These are phyloP conservation scores for Ficedula albicollis DNA, from an alignment of 2,797 vertebrate genomes.

Conservation along the genomic window DNA sequence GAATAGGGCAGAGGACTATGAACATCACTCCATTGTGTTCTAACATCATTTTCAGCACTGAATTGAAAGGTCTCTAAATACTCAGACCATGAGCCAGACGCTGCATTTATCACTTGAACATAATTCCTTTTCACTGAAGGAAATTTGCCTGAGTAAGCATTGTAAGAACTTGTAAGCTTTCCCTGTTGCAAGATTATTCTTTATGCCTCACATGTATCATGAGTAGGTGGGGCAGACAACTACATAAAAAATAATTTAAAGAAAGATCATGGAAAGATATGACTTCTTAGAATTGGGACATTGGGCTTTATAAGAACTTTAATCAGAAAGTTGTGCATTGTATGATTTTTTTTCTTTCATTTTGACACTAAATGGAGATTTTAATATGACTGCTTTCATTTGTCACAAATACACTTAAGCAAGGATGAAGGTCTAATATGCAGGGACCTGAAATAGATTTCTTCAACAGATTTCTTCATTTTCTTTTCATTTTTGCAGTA, in stretches of 20 bases:
- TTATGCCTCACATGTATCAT: not conserved
- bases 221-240: slow-evolving; percentile 4
- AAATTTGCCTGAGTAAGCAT: slow-evolving; percentile 1
- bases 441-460: slow-evolving; percentile 45
- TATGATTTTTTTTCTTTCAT: slow-evolving; percentile 33
- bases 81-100: not conserved
- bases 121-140: slow-evolving; percentile 23
- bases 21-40: not conserved
- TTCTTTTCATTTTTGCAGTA: not conserved
- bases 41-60: not conserved
- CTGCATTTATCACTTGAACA: slow-evolving; percentile 27
- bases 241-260: slow-evolving; percentile 31
- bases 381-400: slow-evolving; percentile 53
- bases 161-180: not conserved
- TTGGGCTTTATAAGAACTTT: slow-evolving; percentile 20
- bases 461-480: not conserved
- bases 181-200: not conserved
- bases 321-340: slow-evolving; percentile 30
- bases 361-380: slow-evolving; percentile 61
- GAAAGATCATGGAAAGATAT: slow-evolving; percentile 1
- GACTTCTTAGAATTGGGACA: not conserved
- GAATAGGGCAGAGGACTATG: not conserved
- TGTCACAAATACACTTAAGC: slow-evolving; percentile 35
- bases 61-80: not conserved
- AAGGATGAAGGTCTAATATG: slow-evolving; percentile 17